Evolutionary conservation across 2,888 invertebrate genomes (phyloP).

Genomic region (Drosophila gaucha): DNA sequence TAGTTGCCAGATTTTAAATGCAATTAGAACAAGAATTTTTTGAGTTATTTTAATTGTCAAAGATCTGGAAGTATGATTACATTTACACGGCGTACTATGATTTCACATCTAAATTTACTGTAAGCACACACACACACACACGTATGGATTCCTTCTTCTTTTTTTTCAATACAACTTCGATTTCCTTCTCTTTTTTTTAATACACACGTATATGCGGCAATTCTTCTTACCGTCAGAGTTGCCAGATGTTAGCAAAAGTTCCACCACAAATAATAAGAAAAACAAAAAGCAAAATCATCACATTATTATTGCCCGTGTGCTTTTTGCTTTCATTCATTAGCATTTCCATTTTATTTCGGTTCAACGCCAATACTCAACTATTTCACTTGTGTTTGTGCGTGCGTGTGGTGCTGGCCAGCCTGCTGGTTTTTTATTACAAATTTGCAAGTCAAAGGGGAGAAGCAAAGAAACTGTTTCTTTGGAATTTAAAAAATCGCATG

Average conservation of each 20-base stretch:
- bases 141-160: not conserved
- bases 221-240: slow-evolving; percentile 16
- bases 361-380: slow-evolving; percentile 28
- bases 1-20: slow-evolving; percentile 35
- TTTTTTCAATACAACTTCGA: not conserved
- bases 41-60: slow-evolving; percentile 46
- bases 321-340: slow-evolving; percentile 60
- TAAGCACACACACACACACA: not conserved
- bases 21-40: slow-evolving; percentile 60
- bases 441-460: slow-evolving; percentile 43
- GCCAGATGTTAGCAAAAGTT: slow-evolving; percentile 34
- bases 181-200: not conserved
- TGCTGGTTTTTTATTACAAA: slow-evolving; percentile 43
- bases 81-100: slow-evolving; percentile 30
- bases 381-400: slow-evolving; percentile 6
- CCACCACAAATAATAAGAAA: not conserved
- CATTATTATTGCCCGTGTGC: slow-evolving; percentile 43
- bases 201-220: not conserved
- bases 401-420: slow-evolving; percentile 25
- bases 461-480: slow-evolving; percentile 43
- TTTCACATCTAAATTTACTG: slow-evolving; percentile 10
- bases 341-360: slow-evolving; percentile 39
- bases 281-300: slow-evolving; percentile 8
- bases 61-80: slow-evolving; percentile 39
- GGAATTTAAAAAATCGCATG: slow-evolving; percentile 65